These are phyloP conservation scores for Caerostris extrusa DNA, from an alignment of 1,140 invertebrate genomes.

Conservation along the genomic window DNA sequence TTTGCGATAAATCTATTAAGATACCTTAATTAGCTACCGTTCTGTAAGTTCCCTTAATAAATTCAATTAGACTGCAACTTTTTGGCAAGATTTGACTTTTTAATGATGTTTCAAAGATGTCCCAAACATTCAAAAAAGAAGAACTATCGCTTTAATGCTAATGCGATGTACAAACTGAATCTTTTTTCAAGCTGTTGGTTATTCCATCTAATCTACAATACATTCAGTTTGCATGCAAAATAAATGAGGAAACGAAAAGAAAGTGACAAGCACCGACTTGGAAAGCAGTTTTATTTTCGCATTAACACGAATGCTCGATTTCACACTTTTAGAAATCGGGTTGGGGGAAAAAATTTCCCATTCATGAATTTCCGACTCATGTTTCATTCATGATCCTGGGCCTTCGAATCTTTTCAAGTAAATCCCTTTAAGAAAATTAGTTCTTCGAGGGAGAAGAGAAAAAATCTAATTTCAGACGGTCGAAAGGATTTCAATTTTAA, in stretches of 20 bases:
- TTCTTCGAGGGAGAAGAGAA: neutral
- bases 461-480: neutral
- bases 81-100: too few species aligned
- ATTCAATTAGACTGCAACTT: too few species aligned
- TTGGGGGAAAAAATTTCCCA: neutral
- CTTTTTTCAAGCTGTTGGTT: neutral
- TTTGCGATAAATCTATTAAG: too few species aligned
- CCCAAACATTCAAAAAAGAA: too few species aligned
- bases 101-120: too few species aligned
- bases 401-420: neutral
- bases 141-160: too few species aligned
- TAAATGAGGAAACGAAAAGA: neutral
- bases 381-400: conserved; percentile 6
- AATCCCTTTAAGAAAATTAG: conserved; percentile 13
- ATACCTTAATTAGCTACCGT: too few species aligned
- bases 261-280: neutral
- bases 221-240: conserved; percentile 16
- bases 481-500: neutral
- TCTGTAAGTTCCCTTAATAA: too few species aligned
- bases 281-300: neutral
- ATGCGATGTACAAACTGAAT: too few species aligned
- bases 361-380: conserved; percentile 19
- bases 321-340: neutral
- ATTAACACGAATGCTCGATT: neutral
- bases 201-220: neutral